These are phyloP conservation scores for Pelodytes ibericus DNA, from an alignment of 2,797 vertebrate genomes.

Conservation along the genomic window DNA sequence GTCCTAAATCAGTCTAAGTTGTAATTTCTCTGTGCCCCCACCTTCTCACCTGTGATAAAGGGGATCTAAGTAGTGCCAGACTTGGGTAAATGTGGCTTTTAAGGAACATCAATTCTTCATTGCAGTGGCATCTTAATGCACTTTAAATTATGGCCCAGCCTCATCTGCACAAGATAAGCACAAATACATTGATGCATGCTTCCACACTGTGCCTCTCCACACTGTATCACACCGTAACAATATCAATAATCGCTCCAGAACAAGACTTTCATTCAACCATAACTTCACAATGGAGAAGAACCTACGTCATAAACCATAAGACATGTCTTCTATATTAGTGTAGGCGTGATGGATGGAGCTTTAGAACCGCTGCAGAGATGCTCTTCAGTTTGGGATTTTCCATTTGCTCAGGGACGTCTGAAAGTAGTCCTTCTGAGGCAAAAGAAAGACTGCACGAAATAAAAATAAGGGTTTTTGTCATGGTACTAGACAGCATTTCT, in stretches of 20 bases:
- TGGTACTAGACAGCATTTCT: too few relatives aligned
- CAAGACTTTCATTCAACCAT: background rate
- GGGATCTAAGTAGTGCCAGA: constrained; percentile 39
- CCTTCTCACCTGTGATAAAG: constrained; percentile 45
- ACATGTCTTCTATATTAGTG: too few relatives aligned
- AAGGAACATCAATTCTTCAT: constrained; percentile 47
- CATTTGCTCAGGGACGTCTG: too few relatives aligned
- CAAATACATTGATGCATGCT: constrained; percentile 43
- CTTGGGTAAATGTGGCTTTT: constrained; percentile 48
- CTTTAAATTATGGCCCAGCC: constrained; percentile 45
- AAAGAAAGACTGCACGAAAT: too few relatives aligned
- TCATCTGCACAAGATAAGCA: constrained; percentile 42
- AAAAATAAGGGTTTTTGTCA: too few relatives aligned
- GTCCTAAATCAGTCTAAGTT: background rate
- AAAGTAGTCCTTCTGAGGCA: too few relatives aligned
- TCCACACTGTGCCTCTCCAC: constrained; percentile 3
- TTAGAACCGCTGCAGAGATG: too few relatives aligned
- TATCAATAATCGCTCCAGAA: background rate
- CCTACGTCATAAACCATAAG: too few relatives aligned
- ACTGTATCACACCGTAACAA: background rate
- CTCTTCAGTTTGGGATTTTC: too few relatives aligned
- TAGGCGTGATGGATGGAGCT: too few relatives aligned
- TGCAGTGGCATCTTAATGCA: constrained; percentile 53
- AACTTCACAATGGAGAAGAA: background rate
- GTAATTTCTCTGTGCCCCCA: background rate